A percentile compares a stretch with the other conserved stretches of the same genome.
These are phyloP conservation scores for Agrilus cyanescens DNA, from an alignment of 2,888 invertebrate species.

Conservation along the genomic window DNA sequence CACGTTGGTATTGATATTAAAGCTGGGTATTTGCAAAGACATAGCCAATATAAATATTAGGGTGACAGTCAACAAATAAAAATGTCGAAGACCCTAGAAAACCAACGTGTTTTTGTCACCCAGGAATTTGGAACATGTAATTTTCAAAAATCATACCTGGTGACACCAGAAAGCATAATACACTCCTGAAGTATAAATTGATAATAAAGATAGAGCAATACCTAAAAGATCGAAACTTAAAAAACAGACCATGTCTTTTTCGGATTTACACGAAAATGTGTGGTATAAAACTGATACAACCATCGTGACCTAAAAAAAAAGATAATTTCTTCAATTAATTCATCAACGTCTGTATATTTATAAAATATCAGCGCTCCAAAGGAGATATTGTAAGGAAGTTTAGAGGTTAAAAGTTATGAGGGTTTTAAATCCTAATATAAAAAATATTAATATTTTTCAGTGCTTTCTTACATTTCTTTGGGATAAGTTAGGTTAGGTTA, in stretches of 20 bases:
- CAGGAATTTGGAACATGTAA: background rate
- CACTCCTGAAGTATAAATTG: constrained; percentile 90
- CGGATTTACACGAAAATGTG: constrained; percentile 87
- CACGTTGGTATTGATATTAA: constrained; percentile 56
- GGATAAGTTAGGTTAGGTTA: too few species aligned
- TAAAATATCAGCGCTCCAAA: too few species aligned
- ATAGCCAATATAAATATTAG: constrained; percentile 72
- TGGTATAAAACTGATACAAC: constrained; percentile 84
- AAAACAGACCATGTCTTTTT: constrained; percentile 73
- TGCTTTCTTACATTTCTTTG: too few species aligned
- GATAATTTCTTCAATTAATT: constrained; percentile 1
- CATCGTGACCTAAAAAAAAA: constrained; percentile 78
- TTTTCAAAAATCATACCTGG: constrained; percentile 47
- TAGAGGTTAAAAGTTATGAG: too few species aligned
- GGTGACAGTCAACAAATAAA: constrained; percentile 73
- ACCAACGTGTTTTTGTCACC: background rate
- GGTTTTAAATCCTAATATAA: too few species aligned
- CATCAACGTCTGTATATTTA: background rate
- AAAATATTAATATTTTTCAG: too few species aligned
- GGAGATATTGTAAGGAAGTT: too few species aligned
- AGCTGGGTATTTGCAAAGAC: constrained; percentile 62
- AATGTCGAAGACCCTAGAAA: constrained; percentile 59
- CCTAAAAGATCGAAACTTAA: constrained; percentile 87
- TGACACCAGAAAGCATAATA: constrained; percentile 97
- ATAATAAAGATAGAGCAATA: constrained; percentile 82